A percentile compares a stretch with the other conserved stretches of the same genome.
Conservation (phyloP, 2,888 invertebrate genomes). For the Zaprionus obscuricornis region DNA sequence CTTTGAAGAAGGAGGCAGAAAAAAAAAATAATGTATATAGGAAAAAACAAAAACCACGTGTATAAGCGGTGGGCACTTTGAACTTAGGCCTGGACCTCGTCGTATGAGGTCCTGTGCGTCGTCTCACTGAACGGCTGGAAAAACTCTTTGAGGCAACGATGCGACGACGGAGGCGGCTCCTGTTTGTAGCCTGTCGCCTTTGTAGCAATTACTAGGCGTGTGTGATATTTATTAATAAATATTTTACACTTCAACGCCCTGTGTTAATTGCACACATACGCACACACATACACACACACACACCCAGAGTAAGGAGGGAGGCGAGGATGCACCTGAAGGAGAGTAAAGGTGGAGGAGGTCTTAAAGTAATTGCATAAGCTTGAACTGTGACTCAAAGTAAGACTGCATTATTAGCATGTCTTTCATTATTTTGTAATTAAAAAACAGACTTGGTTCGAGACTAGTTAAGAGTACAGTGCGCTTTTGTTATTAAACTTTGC, state of each 20-base stretch:
- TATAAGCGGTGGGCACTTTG: constrained; percentile 55
- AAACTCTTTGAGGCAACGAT: constrained; percentile 60
- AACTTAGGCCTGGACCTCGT: constrained; percentile 64
- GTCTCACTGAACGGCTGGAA: constrained; percentile 62
- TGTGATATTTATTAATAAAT: constrained; percentile 79
- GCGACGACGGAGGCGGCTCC: constrained; percentile 34
- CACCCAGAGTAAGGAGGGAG: too few species aligned
- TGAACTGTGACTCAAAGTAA: background rate
- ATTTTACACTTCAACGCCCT: constrained; percentile 79
- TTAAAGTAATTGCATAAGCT: constrained; percentile 35
- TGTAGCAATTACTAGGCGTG: constrained; percentile 69
- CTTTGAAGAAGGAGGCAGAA: constrained; percentile 51
- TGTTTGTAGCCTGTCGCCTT: constrained; percentile 44
- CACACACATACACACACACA: too few species aligned
- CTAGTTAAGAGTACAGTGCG: constrained; percentile 6
- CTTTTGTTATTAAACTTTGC: constrained; percentile 54
- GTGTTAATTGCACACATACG: constrained; percentile 63
- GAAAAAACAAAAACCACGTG: constrained; percentile 31
- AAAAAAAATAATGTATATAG: constrained; percentile 17
- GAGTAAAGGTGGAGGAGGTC: constrained; percentile 30
- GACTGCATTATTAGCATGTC: background rate
- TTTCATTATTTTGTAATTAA: constrained; percentile 60
- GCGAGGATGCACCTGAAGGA: too few species aligned
- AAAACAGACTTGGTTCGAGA: constrained; percentile 24
- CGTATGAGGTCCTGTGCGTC: constrained; percentile 43